These are phyloP conservation scores for Centropus bengalensis DNA, from an alignment of 2,113 vertebrate species.

Conservation along the genomic window DNA sequence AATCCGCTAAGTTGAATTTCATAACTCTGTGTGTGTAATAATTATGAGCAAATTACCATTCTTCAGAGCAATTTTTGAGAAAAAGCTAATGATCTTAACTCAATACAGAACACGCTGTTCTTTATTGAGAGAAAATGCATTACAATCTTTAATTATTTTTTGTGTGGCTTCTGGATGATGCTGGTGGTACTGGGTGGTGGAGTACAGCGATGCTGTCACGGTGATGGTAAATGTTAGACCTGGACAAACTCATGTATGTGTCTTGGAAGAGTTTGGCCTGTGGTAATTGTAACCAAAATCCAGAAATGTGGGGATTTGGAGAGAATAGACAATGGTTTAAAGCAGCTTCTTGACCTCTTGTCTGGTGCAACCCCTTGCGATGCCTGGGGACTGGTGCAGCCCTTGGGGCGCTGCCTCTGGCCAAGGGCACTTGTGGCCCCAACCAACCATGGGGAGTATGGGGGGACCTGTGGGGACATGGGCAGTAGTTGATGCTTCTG, in stretches of 20 bases:
- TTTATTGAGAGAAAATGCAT: slow-evolving; percentile 64
- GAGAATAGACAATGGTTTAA: accelerated
- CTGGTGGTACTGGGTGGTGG: neutral
- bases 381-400: neutral
- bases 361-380: neutral
- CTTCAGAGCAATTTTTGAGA: slow-evolving; percentile 57
- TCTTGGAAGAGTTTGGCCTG: neutral
- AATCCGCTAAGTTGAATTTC: slow-evolving; percentile 24
- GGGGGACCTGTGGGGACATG: too few species aligned
- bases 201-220: neutral
- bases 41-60: slow-evolving; percentile 50
- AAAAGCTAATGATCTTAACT: slow-evolving; percentile 46
- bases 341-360: neutral
- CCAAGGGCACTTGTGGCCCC: neutral
- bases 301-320: neutral
- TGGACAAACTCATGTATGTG: neutral
- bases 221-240: neutral
- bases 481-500: accelerated
- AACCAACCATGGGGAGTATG: accelerated
- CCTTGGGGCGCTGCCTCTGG: neutral
- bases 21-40: slow-evolving; percentile 24
- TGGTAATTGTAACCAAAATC: neutral
- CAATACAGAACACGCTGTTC: slow-evolving; percentile 30
- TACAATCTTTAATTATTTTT: slow-evolving; percentile 68
- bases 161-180: slow-evolving; percentile 49